A percentile compares a stretch with the other conserved stretches of the same genome.
Evolutionary conservation across 2,113 vertebrate genomes (phyloP).

Genomic region (Rhipidura dahli): DNA sequence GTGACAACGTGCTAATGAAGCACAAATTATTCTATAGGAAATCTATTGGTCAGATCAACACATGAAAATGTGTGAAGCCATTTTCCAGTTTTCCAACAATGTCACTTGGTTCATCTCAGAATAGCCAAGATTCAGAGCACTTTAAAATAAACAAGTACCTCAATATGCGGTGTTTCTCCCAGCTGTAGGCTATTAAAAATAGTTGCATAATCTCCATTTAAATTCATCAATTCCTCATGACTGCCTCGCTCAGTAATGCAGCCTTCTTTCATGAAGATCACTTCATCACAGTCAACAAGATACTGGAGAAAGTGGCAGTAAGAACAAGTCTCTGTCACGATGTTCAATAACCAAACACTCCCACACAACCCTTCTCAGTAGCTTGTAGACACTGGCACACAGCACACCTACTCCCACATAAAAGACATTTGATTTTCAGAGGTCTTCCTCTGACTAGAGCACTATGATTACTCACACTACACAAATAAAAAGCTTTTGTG

Average conservation of each 20-base stretch:
- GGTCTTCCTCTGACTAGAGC: not conserved
- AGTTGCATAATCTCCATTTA: conserved; percentile 88
- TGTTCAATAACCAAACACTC: not conserved
- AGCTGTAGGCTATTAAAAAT: conserved; percentile 91
- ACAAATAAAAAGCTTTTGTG: not conserved
- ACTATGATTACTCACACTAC: not conserved
- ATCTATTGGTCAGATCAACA: not conserved
- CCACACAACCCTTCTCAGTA: not conserved
- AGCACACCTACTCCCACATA: not conserved
- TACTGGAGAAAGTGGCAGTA: conserved; percentile 74
- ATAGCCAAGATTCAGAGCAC: not conserved
- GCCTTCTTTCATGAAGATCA: conserved; percentile 92
- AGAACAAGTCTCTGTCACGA: not conserved
- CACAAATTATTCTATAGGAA: not conserved
- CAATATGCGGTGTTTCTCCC: conserved; percentile 85
- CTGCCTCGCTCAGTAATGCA: conserved; percentile 86
- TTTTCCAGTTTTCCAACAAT: not conserved
- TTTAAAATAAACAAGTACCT: conserved; percentile 70
- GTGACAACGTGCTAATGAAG: not conserved
- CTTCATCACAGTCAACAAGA: conserved; percentile 89
- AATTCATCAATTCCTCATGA: conserved; percentile 88
- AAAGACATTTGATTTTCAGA: not conserved
- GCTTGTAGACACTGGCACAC: not conserved
- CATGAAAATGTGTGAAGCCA: not conserved
- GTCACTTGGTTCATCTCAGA: not conserved